Base-by-base conservation (phyloP, 2,888 invertebrate species). In the Trissolcus japonicus region DNA sequence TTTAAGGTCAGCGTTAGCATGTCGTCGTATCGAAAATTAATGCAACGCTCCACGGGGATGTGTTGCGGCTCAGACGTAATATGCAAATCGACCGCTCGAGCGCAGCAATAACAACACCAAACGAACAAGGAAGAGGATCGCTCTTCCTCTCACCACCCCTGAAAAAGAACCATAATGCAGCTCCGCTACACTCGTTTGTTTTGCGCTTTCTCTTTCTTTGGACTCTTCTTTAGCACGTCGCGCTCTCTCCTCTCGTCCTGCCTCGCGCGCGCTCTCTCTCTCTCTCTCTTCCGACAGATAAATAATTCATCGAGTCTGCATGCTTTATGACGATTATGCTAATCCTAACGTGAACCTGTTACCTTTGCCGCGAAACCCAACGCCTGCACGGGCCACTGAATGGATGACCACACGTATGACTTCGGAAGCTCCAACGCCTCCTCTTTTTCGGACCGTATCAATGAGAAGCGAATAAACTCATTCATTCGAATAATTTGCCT, bases 271-370 rank as follows among this genome's bases (percentile, higher is more conserved):
- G 19, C 29, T 62, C 54, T 69, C 69, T 67, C 69, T 21, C 61
- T 48, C 72, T 51, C 56, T 71, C 81, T 82, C 84, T 83, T 84
- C 82, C 84, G 83, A 84, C 84, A 83, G 84, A 88, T 88, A 89
- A 88, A 89, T 89, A 88, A 88, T 89, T 89, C 88, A 89, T 89
- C 83, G 86, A 83, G 87, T 82, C 84, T 85, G 85, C 85, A 85
- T 86, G 87, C 85, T 87, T 87, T 86, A 88, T 88, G 87, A 88
- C 86, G 85, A 89, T 88, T 89, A 89, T 89, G 88, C 87, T 89
- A 88, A 88, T 89, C 78, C 77, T 76, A 73, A 78, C 79, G 83
- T 85, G 87, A 88, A 88, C 88, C 88, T 88, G 88, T 87, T 88
- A 87, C 83, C 83, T 82, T 76, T 76, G 81, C 79, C 79, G 77